Conservation (phyloP, 2,797 vertebrate genomes). For the Erpetoichthys calabaricus region DNA sequence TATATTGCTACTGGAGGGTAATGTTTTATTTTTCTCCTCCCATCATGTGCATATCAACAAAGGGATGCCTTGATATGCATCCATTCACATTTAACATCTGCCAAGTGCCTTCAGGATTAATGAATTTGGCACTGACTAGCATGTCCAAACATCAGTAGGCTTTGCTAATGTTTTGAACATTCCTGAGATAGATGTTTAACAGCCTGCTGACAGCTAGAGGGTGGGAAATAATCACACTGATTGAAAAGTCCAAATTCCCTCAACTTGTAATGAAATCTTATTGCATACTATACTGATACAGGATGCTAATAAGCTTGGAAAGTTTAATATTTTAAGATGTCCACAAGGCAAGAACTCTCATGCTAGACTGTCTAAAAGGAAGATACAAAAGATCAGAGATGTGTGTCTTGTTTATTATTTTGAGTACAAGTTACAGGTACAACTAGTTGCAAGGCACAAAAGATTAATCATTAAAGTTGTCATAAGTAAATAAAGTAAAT, state of each 20-base stretch:
- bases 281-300: conserved; percentile 46
- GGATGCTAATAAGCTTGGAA: conserved; percentile 37
- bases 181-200: conserved; percentile 30
- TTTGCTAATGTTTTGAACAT: conserved; percentile 37
- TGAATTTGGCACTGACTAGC: conserved; percentile 25
- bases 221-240: conserved; percentile 43
- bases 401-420: no score
- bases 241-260: conserved; percentile 31
- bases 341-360: conserved; percentile 27
- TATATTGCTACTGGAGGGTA: no score
- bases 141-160: conserved; percentile 33
- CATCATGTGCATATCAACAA: conserved; percentile 19
- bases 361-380: conserved; percentile 3
- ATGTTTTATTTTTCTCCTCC: not conserved
- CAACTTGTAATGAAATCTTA: conserved; percentile 32
- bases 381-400: no score
- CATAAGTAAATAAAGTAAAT: no score
- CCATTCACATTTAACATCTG: conserved; percentile 29
- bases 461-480: no score
- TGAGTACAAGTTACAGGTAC: no score
- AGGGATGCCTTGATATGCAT: conserved; percentile 22
- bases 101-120: conserved; percentile 31
- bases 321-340: conserved; percentile 37
- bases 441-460: no score
- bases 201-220: conserved; percentile 33